Conservation (phyloP, 2,888 invertebrate species). For the Cerceris rybyensis region DNA sequence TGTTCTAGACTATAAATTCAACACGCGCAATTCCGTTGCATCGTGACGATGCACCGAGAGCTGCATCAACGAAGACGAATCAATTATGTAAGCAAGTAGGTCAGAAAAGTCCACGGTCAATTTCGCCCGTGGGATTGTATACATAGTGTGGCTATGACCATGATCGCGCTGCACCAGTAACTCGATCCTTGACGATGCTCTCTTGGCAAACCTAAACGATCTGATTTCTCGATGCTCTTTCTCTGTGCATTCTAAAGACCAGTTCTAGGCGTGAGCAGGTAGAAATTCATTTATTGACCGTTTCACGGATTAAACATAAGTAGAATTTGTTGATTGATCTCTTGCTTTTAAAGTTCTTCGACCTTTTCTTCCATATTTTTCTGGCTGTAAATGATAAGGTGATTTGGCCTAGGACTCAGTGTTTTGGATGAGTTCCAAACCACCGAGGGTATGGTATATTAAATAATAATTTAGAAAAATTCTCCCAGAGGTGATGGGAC, state of each 20-base stretch:
- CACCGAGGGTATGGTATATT: too few relatives aligned
- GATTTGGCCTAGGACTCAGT: too few relatives aligned
- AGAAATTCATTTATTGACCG: too few relatives aligned
- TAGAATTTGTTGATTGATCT: too few relatives aligned
- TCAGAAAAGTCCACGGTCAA: slow-evolving; percentile 70
- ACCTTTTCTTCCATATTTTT: too few relatives aligned
- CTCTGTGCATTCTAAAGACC: background rate
- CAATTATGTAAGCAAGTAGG: slow-evolving; percentile 68
- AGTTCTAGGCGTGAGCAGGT: slow-evolving; percentile 4
- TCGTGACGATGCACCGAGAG: slow-evolving; percentile 34
- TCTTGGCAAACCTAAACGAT: slow-evolving; percentile 25
- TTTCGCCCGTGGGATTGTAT: slow-evolving; percentile 55
- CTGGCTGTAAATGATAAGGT: too few relatives aligned
- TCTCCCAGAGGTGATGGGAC: too few relatives aligned
- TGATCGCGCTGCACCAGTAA: slow-evolving; percentile 37
- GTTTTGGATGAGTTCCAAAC: too few relatives aligned
- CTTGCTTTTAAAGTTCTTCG: too few relatives aligned
- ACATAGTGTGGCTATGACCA: slow-evolving; percentile 17
- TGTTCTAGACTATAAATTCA: slow-evolving; percentile 16
- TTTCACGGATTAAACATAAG: too few relatives aligned
- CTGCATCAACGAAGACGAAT: slow-evolving; percentile 57
- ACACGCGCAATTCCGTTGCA: slow-evolving; percentile 51
- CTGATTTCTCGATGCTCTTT: slow-evolving; percentile 34
- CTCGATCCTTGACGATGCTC: slow-evolving; percentile 31
- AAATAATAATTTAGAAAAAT: too few relatives aligned